Evolutionary conservation across 2,113 vertebrate species (phyloP).

Genomic region (Oophaga pumilio): DNA sequence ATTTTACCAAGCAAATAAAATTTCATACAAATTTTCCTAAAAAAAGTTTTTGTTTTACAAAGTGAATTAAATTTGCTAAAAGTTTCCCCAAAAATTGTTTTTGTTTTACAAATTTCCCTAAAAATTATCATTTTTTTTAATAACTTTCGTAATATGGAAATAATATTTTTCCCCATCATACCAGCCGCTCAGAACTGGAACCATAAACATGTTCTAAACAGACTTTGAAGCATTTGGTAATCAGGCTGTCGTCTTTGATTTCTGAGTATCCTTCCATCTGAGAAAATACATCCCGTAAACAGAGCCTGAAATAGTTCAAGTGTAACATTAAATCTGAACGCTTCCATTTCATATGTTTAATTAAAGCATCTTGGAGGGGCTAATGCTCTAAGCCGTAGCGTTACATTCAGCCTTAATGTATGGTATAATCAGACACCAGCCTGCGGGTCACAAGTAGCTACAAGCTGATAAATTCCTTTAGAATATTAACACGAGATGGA

Average conservation of each 20-base stretch:
- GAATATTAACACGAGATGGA: constrained; percentile 28
- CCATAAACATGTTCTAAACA: background rate
- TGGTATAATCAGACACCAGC: constrained; percentile 8
- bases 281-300: constrained; percentile 16
- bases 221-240: background rate
- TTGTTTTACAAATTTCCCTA: no score
- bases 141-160: background rate
- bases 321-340: constrained; percentile 42
- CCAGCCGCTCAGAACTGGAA: background rate
- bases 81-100: no score
- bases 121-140: background rate
- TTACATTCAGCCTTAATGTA: constrained; percentile 36
- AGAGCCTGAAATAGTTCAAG: constrained; percentile 28
- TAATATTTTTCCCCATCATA: background rate
- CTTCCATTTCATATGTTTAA: constrained; percentile 40
- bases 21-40: no score
- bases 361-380: constrained; percentile 34
- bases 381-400: background rate
- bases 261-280: background rate
- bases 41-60: no score
- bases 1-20: no score
- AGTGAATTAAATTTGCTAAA: no score
- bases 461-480: constrained; percentile 25
- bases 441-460: constrained; percentile 35
- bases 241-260: constrained; percentile 16